Conservation (phyloP, 1,140 invertebrate species). For the Halictus rubicundus region DNA sequence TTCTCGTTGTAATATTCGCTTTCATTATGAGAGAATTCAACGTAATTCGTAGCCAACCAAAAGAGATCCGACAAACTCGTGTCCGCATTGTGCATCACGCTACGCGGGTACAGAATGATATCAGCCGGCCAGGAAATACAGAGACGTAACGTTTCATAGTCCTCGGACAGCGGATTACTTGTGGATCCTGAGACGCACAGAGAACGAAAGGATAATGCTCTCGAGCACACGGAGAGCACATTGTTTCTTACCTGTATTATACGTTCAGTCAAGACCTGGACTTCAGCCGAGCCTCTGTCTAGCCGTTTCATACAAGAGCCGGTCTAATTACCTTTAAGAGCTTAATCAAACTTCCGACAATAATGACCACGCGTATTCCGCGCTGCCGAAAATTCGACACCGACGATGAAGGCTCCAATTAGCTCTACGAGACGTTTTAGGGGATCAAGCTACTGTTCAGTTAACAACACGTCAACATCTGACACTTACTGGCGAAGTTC, state of each 20-base stretch:
- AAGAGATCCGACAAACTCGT: not conserved
- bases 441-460: too few species aligned
- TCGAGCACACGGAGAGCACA: slow-evolving; percentile 43
- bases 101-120: not conserved
- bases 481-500: too few species aligned
- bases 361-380: slow-evolving; percentile 13
- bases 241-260: slow-evolving; percentile 62
- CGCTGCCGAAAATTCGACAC: not conserved
- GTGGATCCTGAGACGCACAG: slow-evolving; percentile 40
- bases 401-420: not conserved
- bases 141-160: not conserved
- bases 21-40: not conserved
- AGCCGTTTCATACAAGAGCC: slow-evolving; percentile 48
- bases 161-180: not conserved
- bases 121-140: not conserved
- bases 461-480: too few species aligned
- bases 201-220: slow-evolving; percentile 58
- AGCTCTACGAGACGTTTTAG: not conserved
- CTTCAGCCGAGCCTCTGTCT: not conserved
- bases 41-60: not conserved
- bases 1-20: not conserved
- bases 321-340: slow-evolving; percentile 28
- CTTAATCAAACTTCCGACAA: slow-evolving; percentile 34
- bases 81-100: not conserved
- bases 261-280: slow-evolving; percentile 1